A percentile compares a stretch with the other conserved stretches of the same genome.
phyloP scores from a whole-genome alignment of 1,140 invertebrate species.

The Geopemphigus sp. region DNA sequence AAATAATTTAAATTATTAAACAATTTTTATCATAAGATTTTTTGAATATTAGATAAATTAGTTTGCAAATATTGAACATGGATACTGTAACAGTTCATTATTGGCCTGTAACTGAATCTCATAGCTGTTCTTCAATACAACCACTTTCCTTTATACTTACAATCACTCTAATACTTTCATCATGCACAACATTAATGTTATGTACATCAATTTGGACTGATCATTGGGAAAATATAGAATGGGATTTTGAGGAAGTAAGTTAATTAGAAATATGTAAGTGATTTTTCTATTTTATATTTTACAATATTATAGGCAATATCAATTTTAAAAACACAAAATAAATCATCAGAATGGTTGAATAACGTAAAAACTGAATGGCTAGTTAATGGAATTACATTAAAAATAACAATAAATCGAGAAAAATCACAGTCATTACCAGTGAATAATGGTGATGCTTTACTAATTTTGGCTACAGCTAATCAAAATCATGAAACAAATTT shows the following conservation, averaged over 20 bases:
- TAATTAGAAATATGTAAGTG: background rate
- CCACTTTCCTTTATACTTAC: constrained; percentile 52
- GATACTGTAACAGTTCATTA: constrained; percentile 44
- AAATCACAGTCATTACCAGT: background rate
- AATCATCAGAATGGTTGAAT: constrained; percentile 15
- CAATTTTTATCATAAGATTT: too few relatives aligned
- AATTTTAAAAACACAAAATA: constrained; percentile 33
- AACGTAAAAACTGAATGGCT: constrained; percentile 19
- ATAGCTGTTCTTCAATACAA: constrained; percentile 20
- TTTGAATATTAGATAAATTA: background rate
- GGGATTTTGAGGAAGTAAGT: constrained; percentile 60
- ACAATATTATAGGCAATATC: constrained; percentile 8
- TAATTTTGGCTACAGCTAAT: constrained; percentile 7
- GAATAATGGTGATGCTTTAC: constrained; percentile 13
- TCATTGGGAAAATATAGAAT: constrained; percentile 79
- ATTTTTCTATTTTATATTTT: background rate
- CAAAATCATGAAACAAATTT: background rate
- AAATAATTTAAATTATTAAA: too few relatives aligned
- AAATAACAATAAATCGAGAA: constrained; percentile 9
- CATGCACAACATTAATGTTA: constrained; percentile 70
- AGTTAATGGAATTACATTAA: constrained; percentile 3
- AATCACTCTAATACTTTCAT: constrained; percentile 60
- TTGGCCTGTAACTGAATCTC: constrained; percentile 17
- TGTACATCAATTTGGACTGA: constrained; percentile 80
- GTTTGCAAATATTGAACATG: constrained; percentile 7